phyloP scores from a whole-genome alignment of 2,888 invertebrate genomes.

The Ryuthela nishihirai region DNA sequence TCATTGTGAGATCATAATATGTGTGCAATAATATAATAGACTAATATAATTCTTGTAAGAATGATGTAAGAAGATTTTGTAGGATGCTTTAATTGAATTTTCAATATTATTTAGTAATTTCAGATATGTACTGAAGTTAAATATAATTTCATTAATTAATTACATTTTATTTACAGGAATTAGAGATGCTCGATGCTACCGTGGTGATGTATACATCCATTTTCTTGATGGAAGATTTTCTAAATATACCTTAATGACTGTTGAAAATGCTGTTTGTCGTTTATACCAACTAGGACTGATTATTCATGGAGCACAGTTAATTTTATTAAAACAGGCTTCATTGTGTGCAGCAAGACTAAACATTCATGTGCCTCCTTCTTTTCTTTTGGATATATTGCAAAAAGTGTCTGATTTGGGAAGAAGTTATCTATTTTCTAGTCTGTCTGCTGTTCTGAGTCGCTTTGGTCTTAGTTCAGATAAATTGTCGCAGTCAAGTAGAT shows the following conservation, averaged over 20 bases:
- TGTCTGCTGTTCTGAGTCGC: slow-evolving; percentile 26
- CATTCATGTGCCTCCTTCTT: slow-evolving; percentile 28
- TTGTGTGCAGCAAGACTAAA: slow-evolving; percentile 24
- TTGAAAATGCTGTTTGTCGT: slow-evolving; percentile 31
- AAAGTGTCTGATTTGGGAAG: slow-evolving; percentile 34
- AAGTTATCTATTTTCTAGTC: slow-evolving; percentile 27
- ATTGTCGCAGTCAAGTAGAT: slow-evolving; percentile 32
- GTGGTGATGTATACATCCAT: slow-evolving; percentile 30
- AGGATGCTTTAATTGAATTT: no score
- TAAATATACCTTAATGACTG: slow-evolving; percentile 27
- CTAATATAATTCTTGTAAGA: no score
- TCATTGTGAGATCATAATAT: no score
- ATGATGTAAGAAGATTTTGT: no score
- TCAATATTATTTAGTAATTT: no score
- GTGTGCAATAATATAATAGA: no score
- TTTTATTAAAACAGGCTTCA: slow-evolving; percentile 28
- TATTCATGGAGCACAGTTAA: slow-evolving; percentile 32
- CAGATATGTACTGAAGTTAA: no score
- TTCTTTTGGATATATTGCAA: slow-evolving; percentile 30
- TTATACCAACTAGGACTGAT: slow-evolving; percentile 32
- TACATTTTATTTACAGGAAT: slow-evolving; percentile 11
- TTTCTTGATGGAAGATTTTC: slow-evolving; percentile 26
- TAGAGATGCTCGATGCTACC: slow-evolving; percentile 23
- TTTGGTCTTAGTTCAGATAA: slow-evolving; percentile 32
- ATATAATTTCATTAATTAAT: no score